Base-by-base conservation (phyloP, 2,888 invertebrate genomes). In the Rotaria sp. region DNA sequence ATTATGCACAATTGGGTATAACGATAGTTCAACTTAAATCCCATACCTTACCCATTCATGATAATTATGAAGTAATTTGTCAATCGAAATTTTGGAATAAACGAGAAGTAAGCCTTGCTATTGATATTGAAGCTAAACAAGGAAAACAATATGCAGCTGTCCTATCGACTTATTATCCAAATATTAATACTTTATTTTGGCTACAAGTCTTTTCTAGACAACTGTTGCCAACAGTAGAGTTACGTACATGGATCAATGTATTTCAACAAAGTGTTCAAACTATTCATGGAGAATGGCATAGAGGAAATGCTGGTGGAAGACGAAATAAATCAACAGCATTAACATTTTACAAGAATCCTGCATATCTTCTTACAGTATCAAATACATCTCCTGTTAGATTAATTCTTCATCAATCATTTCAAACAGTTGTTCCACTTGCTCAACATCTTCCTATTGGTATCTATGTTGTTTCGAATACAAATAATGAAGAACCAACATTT, bases 31-130 rank as follows among this genome's bases (percentile, higher is more conserved):
- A 80, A 80, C n/a, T 80, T 3, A 80, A 80, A n/a, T 45, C 41
- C 0, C 80, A 80, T 45, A 18, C 45, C 0, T 26, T 80, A 26
- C 45, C 80, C 45, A 45, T 45, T n/a, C 80, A 80, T n/a, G 45
- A 45, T 45, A 41, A 45, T 45, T 80, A 80, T n/a, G 80, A 80
- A 45, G 45, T n/a, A 26, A 21, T 80, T 15, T 45, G 15, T 45
- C 80, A 80, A 45, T 80, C 80, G 11, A 80, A 80, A 45, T 80
- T 80, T 80, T 80, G 80, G 80, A 80, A 80, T 35, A 80, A 80
- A n/a, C 26, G 80, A 13, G 80, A 80, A 45, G 80, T 80, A n/a
- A 5, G n/a, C n/a, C n/a, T 80, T 11, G 10, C 10, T 8, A 45
- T 80, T 45, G 26, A 41, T 13, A n/a, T 80, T 41, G 26, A 41